phyloP scores from a whole-genome alignment of 2,113 vertebrate genomes.

The Tachysurus vachellii region DNA sequence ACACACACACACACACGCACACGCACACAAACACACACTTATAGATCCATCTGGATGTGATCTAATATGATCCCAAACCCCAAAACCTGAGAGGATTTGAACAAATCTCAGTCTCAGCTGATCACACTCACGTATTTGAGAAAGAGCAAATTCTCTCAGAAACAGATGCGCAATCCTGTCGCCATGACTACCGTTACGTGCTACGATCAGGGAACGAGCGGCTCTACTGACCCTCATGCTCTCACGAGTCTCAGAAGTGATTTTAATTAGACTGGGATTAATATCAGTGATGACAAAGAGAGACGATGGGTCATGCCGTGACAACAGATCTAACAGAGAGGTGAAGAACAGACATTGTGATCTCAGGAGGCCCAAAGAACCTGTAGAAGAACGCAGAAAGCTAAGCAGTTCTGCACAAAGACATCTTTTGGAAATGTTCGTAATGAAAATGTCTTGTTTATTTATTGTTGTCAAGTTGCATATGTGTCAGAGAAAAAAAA shows the following conservation, averaged over 20 bases:
- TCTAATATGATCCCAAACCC: neutral
- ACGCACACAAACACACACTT: neutral
- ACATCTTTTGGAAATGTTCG: neutral
- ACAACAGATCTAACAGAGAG: neutral
- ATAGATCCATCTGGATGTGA: neutral
- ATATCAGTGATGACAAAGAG: neutral
- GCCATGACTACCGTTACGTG: neutral
- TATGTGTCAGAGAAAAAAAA: neutral
- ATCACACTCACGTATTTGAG: neutral
- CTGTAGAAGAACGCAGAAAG: neutral
- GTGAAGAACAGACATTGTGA: neutral
- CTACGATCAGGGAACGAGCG: neutral
- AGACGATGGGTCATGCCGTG: neutral
- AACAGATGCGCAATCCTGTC: neutral
- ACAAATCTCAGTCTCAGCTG: neutral
- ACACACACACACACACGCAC: neutral
- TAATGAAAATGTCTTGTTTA: neutral
- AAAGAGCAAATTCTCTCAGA: constrained; percentile 20
- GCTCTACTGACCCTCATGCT: neutral
- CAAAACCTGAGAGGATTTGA: neutral
- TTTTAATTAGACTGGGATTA: neutral
- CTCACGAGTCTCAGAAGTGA: neutral
- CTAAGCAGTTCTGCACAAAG: neutral
- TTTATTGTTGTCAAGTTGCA: neutral
- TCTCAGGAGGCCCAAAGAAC: neutral